Evolutionary conservation across 2,888 invertebrate genomes (phyloP), one percentile per base, ranked within the genome.

Genomic region (Athrips mouffetella): DNA sequence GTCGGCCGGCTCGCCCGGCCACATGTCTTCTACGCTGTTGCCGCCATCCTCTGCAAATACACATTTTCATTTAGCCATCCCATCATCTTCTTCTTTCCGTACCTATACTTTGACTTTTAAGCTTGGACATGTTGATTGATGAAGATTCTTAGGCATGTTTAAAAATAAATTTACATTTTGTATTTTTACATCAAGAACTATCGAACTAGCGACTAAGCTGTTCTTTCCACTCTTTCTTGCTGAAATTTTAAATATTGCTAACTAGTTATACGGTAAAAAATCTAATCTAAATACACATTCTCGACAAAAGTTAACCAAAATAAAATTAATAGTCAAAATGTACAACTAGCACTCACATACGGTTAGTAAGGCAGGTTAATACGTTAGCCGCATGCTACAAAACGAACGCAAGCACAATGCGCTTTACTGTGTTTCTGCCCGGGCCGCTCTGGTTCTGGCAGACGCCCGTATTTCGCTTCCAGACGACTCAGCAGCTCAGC

Each of bases 391-490:
- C 65, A 76, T 73, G 77, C 74, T n/a, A 48, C 25, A 48, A 27
- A 55, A 37, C 47, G 55, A 55, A n/a, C n/a, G 45, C 54, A 63
- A 61, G 64, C 49, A 23, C 60, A 57, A 57, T 62, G 53, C 55
- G 65, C 59, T 75, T 87, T 91, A 91, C 73, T 90, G 78, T 60
- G 75, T 79, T 59, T 78, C 70, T 71, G 64, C 85, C 86, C 69
- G 68, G 89, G 66, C 67, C 89, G 58, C 59, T 87, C 79, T 2
- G 89, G 73, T 54, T 91, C 90, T 8, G 91, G 91, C 47, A 94
- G 74, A 56, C 92, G 91, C 45, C 94, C 94, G 71, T 94, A 94
- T 87, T 93, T 93, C 20, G 91, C 92, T 69, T 94, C 94, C 49
- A 94, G 78, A 55, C 93, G 90, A 63, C 85, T 92, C 61, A 94